Conservation (phyloP, 2,888 invertebrate genomes). For the Patella caerulea region DNA sequence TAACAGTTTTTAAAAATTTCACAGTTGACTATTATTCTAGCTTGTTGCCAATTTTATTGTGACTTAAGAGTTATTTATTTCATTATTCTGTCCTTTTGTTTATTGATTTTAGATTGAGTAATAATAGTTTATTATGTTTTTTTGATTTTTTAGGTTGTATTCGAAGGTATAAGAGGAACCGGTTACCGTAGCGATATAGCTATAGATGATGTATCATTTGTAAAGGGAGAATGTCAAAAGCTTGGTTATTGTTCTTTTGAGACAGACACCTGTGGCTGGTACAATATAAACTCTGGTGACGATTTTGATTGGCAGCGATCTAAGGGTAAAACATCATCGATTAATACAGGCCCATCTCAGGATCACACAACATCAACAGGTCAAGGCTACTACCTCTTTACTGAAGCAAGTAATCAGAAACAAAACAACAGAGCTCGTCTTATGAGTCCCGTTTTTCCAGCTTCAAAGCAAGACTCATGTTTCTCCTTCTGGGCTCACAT, state of each 20-base stretch:
- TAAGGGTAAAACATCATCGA: constrained; percentile 50
- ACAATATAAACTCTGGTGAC: constrained; percentile 54
- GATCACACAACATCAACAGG: constrained; percentile 51
- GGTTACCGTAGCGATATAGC: constrained; percentile 62
- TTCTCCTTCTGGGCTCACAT: constrained; percentile 57
- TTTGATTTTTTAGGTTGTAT: constrained; percentile 49
- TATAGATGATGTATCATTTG: constrained; percentile 58
- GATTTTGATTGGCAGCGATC: constrained; percentile 66
- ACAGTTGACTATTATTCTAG: too few relatives aligned
- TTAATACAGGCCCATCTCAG: constrained; percentile 60
- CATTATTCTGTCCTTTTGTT: constrained; percentile 61
- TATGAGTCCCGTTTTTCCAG: constrained; percentile 43
- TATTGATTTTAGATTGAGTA: neutral
- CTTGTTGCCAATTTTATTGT: neutral
- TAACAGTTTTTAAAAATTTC: too few relatives aligned
- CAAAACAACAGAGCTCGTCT: constrained; percentile 50
- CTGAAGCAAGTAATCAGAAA: constrained; percentile 52
- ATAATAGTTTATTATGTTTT: neutral
- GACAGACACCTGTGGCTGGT: constrained; percentile 64
- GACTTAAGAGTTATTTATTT: neutral
- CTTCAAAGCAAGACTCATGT: constrained; percentile 40
- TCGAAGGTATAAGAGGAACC: constrained; percentile 63
- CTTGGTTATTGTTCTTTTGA: constrained; percentile 67
- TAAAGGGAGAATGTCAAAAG: constrained; percentile 40
- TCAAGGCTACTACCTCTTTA: constrained; percentile 61